These are phyloP conservation scores for Burhinus bistriatus DNA, from an alignment of 2,113 vertebrate genomes.

Conservation along the genomic window DNA sequence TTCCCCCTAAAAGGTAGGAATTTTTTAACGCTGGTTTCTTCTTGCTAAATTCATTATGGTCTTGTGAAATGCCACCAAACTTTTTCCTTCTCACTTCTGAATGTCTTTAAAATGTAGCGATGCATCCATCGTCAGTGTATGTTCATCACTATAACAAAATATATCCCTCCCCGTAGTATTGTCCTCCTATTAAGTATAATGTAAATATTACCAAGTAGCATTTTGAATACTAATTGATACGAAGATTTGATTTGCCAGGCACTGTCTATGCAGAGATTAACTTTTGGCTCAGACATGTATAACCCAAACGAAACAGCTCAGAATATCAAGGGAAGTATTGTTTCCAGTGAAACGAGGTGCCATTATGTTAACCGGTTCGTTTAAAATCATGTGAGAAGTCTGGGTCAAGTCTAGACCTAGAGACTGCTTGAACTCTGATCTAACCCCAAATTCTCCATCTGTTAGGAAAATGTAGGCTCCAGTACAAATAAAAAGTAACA, in stretches of 20 bases:
- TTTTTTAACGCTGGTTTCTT: neutral
- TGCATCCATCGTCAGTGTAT: accelerated
- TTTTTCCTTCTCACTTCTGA: neutral
- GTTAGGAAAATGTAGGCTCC: neutral
- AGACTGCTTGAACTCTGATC: neutral
- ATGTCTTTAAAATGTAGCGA: neutral
- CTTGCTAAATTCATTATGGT: neutral
- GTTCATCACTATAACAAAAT: neutral
- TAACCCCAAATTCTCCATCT: neutral
- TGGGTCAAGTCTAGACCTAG: neutral
- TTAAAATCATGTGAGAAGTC: neutral
- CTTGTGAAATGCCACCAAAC: neutral
- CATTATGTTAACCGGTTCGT: neutral
- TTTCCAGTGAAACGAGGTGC: neutral
- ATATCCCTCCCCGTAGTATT: neutral
- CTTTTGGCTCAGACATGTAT: accelerated
- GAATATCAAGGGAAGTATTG: neutral
- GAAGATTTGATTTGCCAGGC: neutral
- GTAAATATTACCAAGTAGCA: neutral
- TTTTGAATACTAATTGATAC: neutral
- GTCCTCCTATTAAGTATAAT: neutral
- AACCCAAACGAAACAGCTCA: neutral
- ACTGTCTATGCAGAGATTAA: neutral
- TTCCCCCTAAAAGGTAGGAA: accelerated
- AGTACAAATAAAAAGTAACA: neutral